Evolutionary conservation across 2,113 vertebrate species (phyloP).

Genomic region (Grantiella picta): DNA sequence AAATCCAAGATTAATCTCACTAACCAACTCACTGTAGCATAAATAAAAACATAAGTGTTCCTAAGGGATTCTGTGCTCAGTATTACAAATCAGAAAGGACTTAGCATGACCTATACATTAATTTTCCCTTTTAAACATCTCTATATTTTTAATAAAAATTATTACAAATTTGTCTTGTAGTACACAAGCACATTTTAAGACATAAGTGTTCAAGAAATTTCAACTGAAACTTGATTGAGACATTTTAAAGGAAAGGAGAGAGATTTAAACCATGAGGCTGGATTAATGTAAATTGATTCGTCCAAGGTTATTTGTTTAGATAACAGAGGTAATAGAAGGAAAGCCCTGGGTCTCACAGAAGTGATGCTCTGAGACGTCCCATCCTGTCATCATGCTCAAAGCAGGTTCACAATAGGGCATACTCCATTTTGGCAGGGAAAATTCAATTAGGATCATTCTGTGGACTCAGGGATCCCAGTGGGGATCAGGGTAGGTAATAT

Average conservation of each 20-base stretch:
- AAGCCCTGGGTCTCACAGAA: constrained; percentile 77
- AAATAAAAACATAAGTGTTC: neutral
- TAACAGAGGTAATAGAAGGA: constrained; percentile 85
- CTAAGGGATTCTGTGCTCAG: neutral
- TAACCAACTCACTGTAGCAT: neutral
- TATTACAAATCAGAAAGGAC: neutral
- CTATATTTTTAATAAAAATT: neutral
- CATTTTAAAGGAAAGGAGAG: constrained; percentile 58
- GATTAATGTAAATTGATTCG: constrained; percentile 79
- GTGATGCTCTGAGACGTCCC: constrained; percentile 78
- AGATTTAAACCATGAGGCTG: constrained; percentile 69
- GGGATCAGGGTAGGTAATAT: constrained; percentile 75
- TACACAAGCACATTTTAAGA: neutral
- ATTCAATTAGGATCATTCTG: constrained; percentile 91
- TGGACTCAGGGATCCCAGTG: constrained; percentile 78
- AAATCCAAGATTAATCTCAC: neutral
- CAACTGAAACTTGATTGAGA: constrained; percentile 67
- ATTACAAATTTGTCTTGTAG: neutral
- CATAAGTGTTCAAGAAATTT: constrained; percentile 48
- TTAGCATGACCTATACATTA: neutral
- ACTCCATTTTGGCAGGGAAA: constrained; percentile 89
- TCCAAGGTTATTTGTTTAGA: constrained; percentile 86
- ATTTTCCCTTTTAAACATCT: neutral
- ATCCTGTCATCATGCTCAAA: constrained; percentile 84
- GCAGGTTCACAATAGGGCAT: constrained; percentile 87